A percentile compares a stretch with the other conserved stretches of the same genome.
Conservation (phyloP, 2,113 vertebrate species). For the Channa maculata region DNA sequence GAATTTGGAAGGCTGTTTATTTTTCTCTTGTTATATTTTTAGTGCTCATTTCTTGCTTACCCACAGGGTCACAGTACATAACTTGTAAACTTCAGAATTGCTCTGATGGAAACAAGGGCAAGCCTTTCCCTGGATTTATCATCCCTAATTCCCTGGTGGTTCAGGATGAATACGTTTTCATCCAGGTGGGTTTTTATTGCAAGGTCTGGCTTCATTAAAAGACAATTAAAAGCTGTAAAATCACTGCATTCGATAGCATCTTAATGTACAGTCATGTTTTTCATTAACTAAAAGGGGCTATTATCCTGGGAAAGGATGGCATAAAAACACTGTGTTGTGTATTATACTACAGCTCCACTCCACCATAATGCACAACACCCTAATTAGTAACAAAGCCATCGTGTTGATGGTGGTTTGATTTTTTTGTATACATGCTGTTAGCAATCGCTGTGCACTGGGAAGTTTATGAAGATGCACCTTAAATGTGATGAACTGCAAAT, state of each 20-base stretch:
- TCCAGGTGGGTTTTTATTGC: constrained; percentile 88
- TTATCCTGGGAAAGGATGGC: constrained; percentile 58
- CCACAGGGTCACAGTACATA: constrained; percentile 92
- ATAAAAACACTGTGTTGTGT: constrained; percentile 48
- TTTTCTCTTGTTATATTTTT: constrained; percentile 49
- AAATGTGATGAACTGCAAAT: constrained; percentile 26
- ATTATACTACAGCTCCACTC: constrained; percentile 38
- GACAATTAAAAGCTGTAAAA: constrained; percentile 76
- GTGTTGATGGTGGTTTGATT: constrained; percentile 40
- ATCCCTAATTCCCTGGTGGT: constrained; percentile 93
- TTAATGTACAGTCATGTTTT: constrained; percentile 72
- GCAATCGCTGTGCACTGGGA: constrained; percentile 24
- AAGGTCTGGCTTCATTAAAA: constrained; percentile 77
- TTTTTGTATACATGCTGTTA: constrained; percentile 31
- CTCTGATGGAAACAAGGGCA: constrained; percentile 89
- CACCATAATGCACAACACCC: constrained; percentile 24
- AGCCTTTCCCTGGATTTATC: constrained; percentile 92
- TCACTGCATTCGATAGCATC: constrained; percentile 52
- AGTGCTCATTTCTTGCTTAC: constrained; percentile 61
- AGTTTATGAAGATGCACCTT: constrained; percentile 27
- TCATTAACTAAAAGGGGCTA: constrained; percentile 73
- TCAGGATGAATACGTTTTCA: constrained; percentile 95
- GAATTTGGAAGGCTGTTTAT: constrained; percentile 41
- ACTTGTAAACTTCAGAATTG: constrained; percentile 95
- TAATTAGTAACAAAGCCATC: constrained; percentile 45